Percentiles rank a stretch among this genome's conserved stretches.
Evolutionary conservation across 2,888 invertebrate genomes (phyloP).

Genomic region (Athalia circularis): DNA sequence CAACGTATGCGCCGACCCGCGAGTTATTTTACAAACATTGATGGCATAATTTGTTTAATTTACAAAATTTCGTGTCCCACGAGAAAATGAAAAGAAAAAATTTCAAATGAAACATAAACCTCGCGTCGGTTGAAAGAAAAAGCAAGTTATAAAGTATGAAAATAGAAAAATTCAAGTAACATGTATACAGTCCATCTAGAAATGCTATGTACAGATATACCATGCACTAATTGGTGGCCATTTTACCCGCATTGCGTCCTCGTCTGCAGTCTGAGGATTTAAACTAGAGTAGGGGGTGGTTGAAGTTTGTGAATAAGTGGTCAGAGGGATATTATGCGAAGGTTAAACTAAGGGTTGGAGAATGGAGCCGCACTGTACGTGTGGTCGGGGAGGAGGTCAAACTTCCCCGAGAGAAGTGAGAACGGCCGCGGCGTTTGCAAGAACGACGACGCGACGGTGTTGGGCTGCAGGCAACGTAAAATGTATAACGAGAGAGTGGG

Average conservation of each 20-base stretch:
- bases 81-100: too few species aligned
- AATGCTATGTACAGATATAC: background rate
- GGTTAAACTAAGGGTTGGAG: slow-evolving; percentile 18
- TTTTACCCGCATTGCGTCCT: slow-evolving; percentile 8
- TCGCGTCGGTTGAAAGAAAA: too few species aligned
- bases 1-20: too few species aligned
- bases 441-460: too few species aligned
- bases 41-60: too few species aligned
- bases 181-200: background rate
- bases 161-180: too few species aligned
- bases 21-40: too few species aligned
- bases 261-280: background rate
- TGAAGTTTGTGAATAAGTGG: background rate
- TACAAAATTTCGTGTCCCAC: too few species aligned
- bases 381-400: slow-evolving; percentile 17
- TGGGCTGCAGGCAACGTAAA: too few species aligned
- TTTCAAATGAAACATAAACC: too few species aligned
- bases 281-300: background rate
- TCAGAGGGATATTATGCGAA: slow-evolving; percentile 8
- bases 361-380: background rate
- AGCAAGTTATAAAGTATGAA: too few species aligned
- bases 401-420: slow-evolving; percentile 5
- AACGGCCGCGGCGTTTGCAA: background rate
- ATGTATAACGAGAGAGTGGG: too few species aligned
- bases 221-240: background rate